Percentiles rank a stretch among this genome's conserved stretches.
Evolutionary conservation across 2,888 invertebrate genomes (phyloP).

Genomic region (Euplexia lucipara): DNA sequence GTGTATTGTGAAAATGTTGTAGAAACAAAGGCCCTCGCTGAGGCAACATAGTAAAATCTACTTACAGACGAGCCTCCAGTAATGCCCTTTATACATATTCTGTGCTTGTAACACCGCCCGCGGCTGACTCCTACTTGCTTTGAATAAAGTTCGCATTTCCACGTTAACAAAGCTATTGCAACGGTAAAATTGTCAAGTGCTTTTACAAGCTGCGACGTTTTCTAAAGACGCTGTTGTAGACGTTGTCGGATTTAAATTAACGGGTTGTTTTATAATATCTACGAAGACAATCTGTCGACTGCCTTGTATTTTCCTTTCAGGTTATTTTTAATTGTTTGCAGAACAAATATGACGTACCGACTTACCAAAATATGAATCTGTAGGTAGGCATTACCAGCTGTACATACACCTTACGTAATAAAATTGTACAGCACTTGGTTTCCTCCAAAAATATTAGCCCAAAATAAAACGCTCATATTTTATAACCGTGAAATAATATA

Average conservation of each 20-base stretch:
- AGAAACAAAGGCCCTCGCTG: conserved; percentile 64
- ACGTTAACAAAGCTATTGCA: conserved; percentile 54
- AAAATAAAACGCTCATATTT: conserved; percentile 51
- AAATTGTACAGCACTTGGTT: conserved; percentile 29
- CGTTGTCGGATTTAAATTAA: conserved; percentile 46
- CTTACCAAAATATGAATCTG: background rate
- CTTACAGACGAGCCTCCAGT: conserved; percentile 70
- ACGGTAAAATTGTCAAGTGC: conserved; percentile 59
- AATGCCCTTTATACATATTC: conserved; percentile 70
- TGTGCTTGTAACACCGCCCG: conserved; percentile 63
- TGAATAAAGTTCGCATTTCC: conserved; percentile 67
- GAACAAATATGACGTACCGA: background rate
- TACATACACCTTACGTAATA: conserved; percentile 3
- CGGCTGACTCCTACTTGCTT: conserved; percentile 59
- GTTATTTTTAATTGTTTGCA: conserved; percentile 2
- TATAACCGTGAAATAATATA: conserved; percentile 52
- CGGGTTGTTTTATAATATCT: conserved; percentile 7
- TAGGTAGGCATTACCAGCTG: conserved; percentile 1
- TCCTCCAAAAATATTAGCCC: conserved; percentile 35
- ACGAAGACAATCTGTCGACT: background rate
- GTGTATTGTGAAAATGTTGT: conserved; percentile 59
- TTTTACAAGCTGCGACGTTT: conserved; percentile 58
- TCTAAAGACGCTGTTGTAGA: conserved; percentile 57
- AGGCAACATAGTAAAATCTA: conserved; percentile 73
- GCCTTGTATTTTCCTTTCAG: conserved; percentile 1